Evolutionary conservation across 2,888 invertebrate species (phyloP).

Genomic region (Lypha dubia): DNA sequence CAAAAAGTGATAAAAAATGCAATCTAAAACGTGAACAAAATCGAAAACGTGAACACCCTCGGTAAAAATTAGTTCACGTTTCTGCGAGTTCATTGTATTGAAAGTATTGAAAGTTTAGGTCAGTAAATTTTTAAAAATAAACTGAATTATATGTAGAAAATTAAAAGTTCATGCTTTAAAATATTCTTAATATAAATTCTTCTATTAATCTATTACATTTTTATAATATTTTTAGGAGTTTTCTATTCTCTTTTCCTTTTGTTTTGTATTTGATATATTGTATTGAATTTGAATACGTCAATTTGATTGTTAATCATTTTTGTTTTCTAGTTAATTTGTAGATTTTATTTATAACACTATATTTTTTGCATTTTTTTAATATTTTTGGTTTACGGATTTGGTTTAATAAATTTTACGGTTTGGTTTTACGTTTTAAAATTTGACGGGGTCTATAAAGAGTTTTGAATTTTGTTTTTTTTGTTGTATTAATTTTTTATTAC

Average conservation of each 20-base stretch:
- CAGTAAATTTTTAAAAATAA: constrained; percentile 19
- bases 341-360: constrained; percentile 69
- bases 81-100: too few relatives aligned
- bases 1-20: too few relatives aligned
- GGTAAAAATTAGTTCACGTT: too few relatives aligned
- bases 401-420: constrained; percentile 44
- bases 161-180: constrained; percentile 24
- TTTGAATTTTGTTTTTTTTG: constrained; percentile 29
- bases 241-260: constrained; percentile 49
- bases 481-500: constrained; percentile 30
- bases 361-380: constrained; percentile 36
- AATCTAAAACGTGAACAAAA: too few relatives aligned
- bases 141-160: constrained; percentile 35
- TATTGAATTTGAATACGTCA: constrained; percentile 61
- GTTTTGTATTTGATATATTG: constrained; percentile 58
- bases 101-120: neutral
- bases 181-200: neutral
- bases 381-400: constrained; percentile 35
- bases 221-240: constrained; percentile 29
- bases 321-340: constrained; percentile 56
- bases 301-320: constrained; percentile 72
- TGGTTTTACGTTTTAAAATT: constrained; percentile 57
- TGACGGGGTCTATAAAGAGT: constrained; percentile 25
- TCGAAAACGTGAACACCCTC: too few relatives aligned
- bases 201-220: constrained; percentile 6